Evolutionary conservation across 2,888 invertebrate species (phyloP).

Genomic region (Hydrotaea diabolus): DNA sequence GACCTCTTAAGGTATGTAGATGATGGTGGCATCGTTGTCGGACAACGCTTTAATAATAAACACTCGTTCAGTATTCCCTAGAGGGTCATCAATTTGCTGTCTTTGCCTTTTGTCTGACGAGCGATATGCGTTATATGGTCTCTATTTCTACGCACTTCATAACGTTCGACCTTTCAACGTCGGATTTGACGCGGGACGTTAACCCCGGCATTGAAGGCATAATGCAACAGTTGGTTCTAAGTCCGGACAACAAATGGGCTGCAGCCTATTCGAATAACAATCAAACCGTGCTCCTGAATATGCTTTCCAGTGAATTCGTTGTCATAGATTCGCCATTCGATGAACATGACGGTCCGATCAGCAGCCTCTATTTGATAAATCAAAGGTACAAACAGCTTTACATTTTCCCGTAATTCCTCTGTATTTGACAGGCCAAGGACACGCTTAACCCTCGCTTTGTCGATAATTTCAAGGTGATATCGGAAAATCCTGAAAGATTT

Average conservation of each 20-base stretch:
- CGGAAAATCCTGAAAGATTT: no score
- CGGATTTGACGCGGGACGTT: constrained; percentile 95
- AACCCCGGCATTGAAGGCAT: constrained; percentile 97
- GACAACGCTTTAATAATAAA: neutral
- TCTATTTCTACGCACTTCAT: constrained; percentile 98
- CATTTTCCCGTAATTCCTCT: no score
- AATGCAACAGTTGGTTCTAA: constrained; percentile 95
- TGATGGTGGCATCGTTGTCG: neutral
- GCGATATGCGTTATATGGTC: constrained; percentile 95
- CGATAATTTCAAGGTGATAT: no score
- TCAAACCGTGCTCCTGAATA: constrained; percentile 95
- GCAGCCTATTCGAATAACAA: constrained; percentile 98
- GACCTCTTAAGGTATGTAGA: constrained; percentile 91
- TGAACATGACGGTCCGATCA: constrained; percentile 82
- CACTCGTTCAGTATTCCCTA: constrained; percentile 88
- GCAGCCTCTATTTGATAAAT: constrained; percentile 85
- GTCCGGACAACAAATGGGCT: constrained; percentile 97
- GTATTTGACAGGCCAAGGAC: no score
- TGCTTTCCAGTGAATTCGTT: constrained; percentile 95
- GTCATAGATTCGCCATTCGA: constrained; percentile 92
- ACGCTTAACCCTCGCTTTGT: no score
- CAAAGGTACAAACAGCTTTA: constrained; percentile 80
- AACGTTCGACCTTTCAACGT: constrained; percentile 97
- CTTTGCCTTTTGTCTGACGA: constrained; percentile 93
- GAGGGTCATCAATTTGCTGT: constrained; percentile 99